Percentiles rank a stretch among this genome's conserved stretches.
Evolutionary conservation across 2,113 vertebrate species (phyloP).

Genomic region (Mungos mungo): DNA sequence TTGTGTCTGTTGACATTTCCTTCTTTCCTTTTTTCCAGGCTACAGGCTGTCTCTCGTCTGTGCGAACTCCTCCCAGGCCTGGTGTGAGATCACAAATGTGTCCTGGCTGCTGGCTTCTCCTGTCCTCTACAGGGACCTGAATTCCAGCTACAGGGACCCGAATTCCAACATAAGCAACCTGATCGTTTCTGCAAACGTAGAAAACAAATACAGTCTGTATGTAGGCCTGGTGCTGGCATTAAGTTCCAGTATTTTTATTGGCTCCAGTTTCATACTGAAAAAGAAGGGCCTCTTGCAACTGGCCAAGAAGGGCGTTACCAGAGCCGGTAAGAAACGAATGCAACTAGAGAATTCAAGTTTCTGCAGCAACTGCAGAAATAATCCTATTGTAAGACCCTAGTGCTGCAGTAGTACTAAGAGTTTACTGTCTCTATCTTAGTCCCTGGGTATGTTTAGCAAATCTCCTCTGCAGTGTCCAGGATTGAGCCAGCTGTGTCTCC

Average conservation of each 20-base stretch:
- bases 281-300: constrained; percentile 89
- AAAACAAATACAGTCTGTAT: constrained; percentile 81
- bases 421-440: neutral
- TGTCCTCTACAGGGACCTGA: neutral
- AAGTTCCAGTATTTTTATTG: constrained; percentile 87
- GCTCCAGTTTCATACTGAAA: constrained; percentile 89
- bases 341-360: neutral
- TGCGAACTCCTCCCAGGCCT: constrained; percentile 72
- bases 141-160: constrained; percentile 56
- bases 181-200: constrained; percentile 65
- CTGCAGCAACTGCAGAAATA: neutral
- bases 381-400: neutral
- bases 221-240: constrained; percentile 84
- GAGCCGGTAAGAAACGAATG: constrained; percentile 84
- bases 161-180: constrained; percentile 70
- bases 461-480: neutral
- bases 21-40: constrained; percentile 70
- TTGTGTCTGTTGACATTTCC: neutral
- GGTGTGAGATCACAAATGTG: constrained; percentile 83
- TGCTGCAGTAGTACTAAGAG: too few relatives aligned
- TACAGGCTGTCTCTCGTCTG: constrained; percentile 80
- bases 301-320: constrained; percentile 81
- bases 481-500: neutral
- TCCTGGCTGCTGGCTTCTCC: constrained; percentile 62
- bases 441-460: neutral